Percentiles rank a stretch among this genome's conserved stretches.
These are phyloP conservation scores for Mycteria americana DNA, from an alignment of 2,797 vertebrate species.

Conservation along the genomic window DNA sequence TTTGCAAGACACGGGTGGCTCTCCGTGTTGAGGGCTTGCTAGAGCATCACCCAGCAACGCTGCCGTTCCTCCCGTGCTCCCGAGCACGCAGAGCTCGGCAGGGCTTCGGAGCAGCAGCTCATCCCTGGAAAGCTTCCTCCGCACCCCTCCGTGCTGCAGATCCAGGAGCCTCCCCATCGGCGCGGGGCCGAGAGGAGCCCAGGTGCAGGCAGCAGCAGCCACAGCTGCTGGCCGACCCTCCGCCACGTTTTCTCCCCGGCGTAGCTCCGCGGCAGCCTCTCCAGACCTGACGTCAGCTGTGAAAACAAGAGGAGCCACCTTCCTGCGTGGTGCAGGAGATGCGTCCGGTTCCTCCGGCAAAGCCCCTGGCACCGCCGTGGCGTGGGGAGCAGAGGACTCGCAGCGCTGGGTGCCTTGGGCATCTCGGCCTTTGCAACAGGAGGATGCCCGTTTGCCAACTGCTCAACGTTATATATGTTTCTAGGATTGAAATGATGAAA, in stretches of 20 bases:
- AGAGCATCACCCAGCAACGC: fast-evolving
- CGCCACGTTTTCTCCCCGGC: not conserved
- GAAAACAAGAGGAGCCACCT: constrained; percentile 10
- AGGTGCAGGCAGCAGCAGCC: not conserved
- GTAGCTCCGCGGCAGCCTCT: not conserved
- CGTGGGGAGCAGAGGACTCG: fast-evolving
- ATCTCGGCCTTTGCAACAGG: not conserved
- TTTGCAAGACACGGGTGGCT: not conserved
- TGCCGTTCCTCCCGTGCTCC: not conserved
- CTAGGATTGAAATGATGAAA: not conserved
- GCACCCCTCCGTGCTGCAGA: not conserved
- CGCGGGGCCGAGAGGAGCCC: not conserved
- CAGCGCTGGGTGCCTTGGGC: not conserved
- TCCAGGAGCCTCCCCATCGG: not conserved
- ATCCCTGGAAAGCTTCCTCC: not conserved
- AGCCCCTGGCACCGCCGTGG: fast-evolving
- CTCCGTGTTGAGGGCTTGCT: fast-evolving
- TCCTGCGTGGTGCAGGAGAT: not conserved
- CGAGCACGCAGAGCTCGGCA: fast-evolving
- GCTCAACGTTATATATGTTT: fast-evolving
- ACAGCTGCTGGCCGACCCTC: not conserved
- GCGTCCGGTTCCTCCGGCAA: not conserved
- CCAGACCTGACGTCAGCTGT: constrained; percentile 19
- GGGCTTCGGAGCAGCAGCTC: not conserved
- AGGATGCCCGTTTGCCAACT: not conserved